Evolutionary conservation across 2,113 vertebrate species (phyloP).

Genomic region (Cervus canadensis): DNA sequence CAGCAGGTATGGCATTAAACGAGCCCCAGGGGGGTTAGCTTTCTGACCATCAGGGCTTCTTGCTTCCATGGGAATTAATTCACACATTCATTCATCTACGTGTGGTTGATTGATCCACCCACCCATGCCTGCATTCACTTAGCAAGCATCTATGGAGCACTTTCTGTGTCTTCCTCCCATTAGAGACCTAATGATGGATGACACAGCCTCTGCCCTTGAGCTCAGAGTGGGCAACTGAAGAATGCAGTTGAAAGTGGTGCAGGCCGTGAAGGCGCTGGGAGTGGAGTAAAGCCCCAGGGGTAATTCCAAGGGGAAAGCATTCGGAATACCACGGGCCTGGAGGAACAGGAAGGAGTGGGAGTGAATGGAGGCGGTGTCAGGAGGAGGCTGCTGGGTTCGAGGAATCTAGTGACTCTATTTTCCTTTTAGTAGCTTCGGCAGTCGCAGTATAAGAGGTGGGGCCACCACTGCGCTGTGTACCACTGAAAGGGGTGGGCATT

Average conservation of each 20-base stretch:
- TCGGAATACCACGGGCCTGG: background rate
- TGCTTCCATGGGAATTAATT: background rate
- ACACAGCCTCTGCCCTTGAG: background rate
- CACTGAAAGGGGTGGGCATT: background rate
- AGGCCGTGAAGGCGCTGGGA: background rate
- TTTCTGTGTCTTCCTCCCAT: background rate
- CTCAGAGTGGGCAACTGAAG: background rate
- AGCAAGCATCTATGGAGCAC: background rate
- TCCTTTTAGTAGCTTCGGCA: background rate
- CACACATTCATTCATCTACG: background rate
- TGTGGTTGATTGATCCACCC: too few relatives aligned
- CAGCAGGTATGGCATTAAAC: background rate
- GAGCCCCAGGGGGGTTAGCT: background rate
- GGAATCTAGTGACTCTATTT: background rate
- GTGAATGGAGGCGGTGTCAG: background rate
- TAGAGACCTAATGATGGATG: background rate
- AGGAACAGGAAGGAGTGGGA: background rate
- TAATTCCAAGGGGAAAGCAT: background rate
- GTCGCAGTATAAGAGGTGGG: background rate
- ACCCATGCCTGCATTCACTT: background rate
- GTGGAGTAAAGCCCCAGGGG: background rate
- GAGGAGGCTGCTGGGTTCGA: background rate
- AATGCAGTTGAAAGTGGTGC: background rate
- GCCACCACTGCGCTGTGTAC: rapidly evolving
- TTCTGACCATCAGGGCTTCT: background rate